A percentile compares a stretch with the other conserved stretches of the same genome.
These are phyloP conservation scores for Pedicia rivosa DNA, from an alignment of 2,888 invertebrate genomes.

Conservation along the genomic window DNA sequence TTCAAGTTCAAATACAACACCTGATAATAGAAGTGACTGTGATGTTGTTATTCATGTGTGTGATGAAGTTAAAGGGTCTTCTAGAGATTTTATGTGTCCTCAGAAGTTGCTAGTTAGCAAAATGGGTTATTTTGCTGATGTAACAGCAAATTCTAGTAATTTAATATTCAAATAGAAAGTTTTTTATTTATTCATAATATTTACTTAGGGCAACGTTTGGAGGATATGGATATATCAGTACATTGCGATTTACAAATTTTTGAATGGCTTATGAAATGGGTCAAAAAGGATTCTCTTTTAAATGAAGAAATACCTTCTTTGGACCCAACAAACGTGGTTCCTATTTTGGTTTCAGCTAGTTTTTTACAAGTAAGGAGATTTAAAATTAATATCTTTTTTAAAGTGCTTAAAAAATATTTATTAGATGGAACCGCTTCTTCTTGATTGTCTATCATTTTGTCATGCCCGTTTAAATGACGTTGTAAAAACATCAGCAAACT, in stretches of 20 bases:
- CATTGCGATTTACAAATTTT: conserved; percentile 93
- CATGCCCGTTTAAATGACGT: conserved; percentile 78
- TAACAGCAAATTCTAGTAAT: conserved; percentile 43
- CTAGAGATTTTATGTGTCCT: conserved; percentile 78
- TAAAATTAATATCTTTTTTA: conserved; percentile 5
- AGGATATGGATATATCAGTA: conserved; percentile 92
- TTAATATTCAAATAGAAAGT: conserved; percentile 7
- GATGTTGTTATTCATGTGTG: conserved; percentile 91
- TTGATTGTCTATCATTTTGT: conserved; percentile 74
- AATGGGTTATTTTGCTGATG: conserved; percentile 92
- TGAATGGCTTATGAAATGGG: conserved; percentile 94
- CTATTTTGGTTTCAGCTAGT: conserved; percentile 85
- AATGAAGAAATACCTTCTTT: conserved; percentile 51
- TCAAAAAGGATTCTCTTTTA: conserved; percentile 53
- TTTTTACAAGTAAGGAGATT: conserved; percentile 52
- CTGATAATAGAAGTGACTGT: conserved; percentile 31
- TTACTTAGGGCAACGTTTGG: conserved; percentile 41
- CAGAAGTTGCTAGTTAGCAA: conserved; percentile 72
- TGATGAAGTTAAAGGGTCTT: conserved; percentile 80
- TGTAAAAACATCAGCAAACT: conserved; percentile 67
- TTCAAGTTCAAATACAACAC: neutral
- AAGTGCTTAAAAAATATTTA: conserved; percentile 8
- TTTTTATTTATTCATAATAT: conserved; percentile 8
- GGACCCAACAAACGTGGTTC: conserved; percentile 75
- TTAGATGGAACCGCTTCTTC: conserved; percentile 78